These are phyloP conservation scores for Corella eumyota DNA, from an alignment of 23 tunicate species.

Conservation along the genomic window DNA sequence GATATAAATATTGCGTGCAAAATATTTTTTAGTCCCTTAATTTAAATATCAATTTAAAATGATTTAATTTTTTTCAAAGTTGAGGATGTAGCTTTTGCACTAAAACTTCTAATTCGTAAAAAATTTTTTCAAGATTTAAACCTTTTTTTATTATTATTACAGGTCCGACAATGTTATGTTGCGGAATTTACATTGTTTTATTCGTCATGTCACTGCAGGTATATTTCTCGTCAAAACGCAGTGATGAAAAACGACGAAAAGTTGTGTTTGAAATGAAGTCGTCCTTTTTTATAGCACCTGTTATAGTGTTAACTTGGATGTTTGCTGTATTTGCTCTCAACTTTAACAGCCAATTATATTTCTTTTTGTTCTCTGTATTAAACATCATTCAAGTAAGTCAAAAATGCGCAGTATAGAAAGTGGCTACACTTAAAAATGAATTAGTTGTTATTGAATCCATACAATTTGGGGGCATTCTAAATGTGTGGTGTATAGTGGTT, in stretches of 20 bases:
- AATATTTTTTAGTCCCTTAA: too few species aligned
- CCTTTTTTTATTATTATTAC: too few species aligned
- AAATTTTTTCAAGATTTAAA: too few species aligned
- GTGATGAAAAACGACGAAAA: slow-evolving; percentile 32
- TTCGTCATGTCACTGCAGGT: slow-evolving; percentile 43
- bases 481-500: too few species aligned
- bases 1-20: too few species aligned
- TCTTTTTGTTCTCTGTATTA: slow-evolving; percentile 35
- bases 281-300: slow-evolving; percentile 17
- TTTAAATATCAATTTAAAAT: too few species aligned
- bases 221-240: slow-evolving; percentile 50
- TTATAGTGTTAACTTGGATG: slow-evolving; percentile 23
- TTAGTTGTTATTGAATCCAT: too few species aligned
- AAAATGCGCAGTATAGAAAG: too few species aligned
- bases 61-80: neutral
- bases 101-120: too few species aligned
- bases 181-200: slow-evolving; percentile 19
- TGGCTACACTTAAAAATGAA: too few species aligned
- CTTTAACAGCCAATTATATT: slow-evolving; percentile 22
- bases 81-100: too few species aligned
- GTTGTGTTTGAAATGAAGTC: slow-evolving; percentile 25
- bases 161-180: slow-evolving; percentile 52
- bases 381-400: slow-evolving; percentile 33
- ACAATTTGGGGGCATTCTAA: too few species aligned
- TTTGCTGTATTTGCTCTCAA: slow-evolving; percentile 62